phyloP scores from a whole-genome alignment of 2,888 invertebrate species.

The Arctia plantaginis region DNA sequence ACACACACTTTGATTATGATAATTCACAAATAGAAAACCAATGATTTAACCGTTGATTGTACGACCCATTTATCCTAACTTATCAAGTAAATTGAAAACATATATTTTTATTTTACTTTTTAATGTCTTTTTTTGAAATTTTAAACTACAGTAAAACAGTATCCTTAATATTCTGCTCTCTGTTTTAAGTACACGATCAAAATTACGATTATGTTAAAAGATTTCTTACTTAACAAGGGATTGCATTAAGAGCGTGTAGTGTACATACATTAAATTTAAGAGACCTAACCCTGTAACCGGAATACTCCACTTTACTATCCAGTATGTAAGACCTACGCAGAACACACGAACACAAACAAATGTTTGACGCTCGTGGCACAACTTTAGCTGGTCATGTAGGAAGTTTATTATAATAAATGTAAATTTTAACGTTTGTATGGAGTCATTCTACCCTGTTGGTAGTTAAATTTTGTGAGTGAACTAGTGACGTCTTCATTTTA shows the following conservation, averaged over 20 bases:
- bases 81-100: too few relatives aligned
- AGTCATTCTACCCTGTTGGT: constrained; percentile 42
- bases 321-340: constrained; percentile 14
- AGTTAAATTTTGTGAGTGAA: constrained; percentile 36
- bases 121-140: too few relatives aligned
- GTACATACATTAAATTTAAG: constrained; percentile 43
- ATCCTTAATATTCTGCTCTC: not conserved
- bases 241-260: constrained; percentile 38
- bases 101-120: too few relatives aligned
- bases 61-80: too few relatives aligned
- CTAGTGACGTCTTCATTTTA: constrained; percentile 26
- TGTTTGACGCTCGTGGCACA: constrained; percentile 6
- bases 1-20: too few relatives aligned
- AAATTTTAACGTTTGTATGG: constrained; percentile 47
- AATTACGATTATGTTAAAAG: constrained; percentile 25
- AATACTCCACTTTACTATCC: constrained; percentile 29
- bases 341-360: not conserved
- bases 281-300: constrained; percentile 30
- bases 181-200: not conserved
- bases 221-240: constrained; percentile 37
- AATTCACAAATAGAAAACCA: too few relatives aligned
- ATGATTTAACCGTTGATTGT: too few relatives aligned
- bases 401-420: constrained; percentile 45
- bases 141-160: not conserved
- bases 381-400: constrained; percentile 7